A percentile compares a stretch with the other conserved stretches of the same genome.
Conservation (phyloP, 1,140 invertebrate species). For the Paraescarpia echinospica region DNA sequence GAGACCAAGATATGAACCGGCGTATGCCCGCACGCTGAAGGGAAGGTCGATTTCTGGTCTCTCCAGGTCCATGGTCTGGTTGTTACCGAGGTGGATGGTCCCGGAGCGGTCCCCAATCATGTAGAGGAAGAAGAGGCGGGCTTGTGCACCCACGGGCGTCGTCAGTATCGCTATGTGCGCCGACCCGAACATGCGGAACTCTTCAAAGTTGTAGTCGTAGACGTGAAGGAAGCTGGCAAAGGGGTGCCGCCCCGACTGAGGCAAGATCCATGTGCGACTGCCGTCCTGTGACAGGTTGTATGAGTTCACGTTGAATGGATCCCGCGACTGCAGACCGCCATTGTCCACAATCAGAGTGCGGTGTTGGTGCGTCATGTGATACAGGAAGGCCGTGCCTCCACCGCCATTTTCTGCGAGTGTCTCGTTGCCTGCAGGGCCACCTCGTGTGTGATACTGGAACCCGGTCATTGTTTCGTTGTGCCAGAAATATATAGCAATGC, state of each 20-base stretch:
- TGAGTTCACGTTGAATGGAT: slow-evolving; percentile 37
- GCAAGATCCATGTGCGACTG: slow-evolving; percentile 44
- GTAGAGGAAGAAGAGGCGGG: slow-evolving; percentile 41
- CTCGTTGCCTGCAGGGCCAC: slow-evolving; percentile 36
- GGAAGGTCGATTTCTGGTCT: slow-evolving; percentile 45
- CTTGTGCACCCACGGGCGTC: slow-evolving; percentile 35
- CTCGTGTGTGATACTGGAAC: slow-evolving; percentile 41
- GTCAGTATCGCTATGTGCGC: slow-evolving; percentile 43
- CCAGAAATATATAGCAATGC: slow-evolving; percentile 43
- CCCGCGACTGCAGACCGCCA: slow-evolving; percentile 36
- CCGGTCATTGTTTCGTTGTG: slow-evolving; percentile 43
- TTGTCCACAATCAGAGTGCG: slow-evolving; percentile 46
- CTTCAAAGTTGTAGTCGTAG: slow-evolving; percentile 41
- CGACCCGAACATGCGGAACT: slow-evolving; percentile 45
- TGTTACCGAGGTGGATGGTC: slow-evolving; percentile 41
- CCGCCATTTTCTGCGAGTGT: slow-evolving; percentile 41
- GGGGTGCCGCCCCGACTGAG: slow-evolving; percentile 40
- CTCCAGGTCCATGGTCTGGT: slow-evolving; percentile 42
- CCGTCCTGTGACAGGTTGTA: slow-evolving; percentile 39
- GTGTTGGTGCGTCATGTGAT: slow-evolving; percentile 43
- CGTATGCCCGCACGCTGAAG: slow-evolving; percentile 43
- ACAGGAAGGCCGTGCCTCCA: slow-evolving; percentile 44
- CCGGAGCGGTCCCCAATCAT: slow-evolving; percentile 48
- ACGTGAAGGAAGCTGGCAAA: slow-evolving; percentile 37
- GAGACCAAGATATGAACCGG: slow-evolving; percentile 39